phyloP scores from a whole-genome alignment of 2,113 vertebrate genomes.

The Dinomys branickii region DNA sequence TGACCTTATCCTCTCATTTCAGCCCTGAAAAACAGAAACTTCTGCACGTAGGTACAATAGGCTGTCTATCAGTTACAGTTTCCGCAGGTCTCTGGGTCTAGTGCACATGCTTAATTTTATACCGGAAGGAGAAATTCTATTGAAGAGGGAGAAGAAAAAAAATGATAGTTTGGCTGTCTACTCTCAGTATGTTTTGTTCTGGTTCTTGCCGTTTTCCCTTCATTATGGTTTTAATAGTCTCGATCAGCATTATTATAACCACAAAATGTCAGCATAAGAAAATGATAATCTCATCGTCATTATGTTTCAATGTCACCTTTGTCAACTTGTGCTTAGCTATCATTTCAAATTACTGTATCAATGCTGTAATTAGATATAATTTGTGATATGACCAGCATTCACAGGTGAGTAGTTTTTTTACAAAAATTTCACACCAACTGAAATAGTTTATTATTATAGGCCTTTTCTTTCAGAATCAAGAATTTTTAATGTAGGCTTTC shows the following conservation, averaged over 20 bases:
- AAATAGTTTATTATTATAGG: conserved; percentile 71
- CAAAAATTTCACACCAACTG: conserved; percentile 57
- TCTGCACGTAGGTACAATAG: conserved; percentile 51
- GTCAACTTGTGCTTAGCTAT: conserved; percentile 83
- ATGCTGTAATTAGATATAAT: conserved; percentile 80
- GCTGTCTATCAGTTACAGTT: conserved; percentile 25
- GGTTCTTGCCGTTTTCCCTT: conserved; percentile 78
- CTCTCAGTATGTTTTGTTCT: conserved; percentile 74
- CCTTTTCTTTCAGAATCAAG: conserved; percentile 65
- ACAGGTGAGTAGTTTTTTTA: conserved; percentile 76
- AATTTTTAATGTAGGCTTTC: conserved; percentile 42
- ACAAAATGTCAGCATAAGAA: conserved; percentile 87
- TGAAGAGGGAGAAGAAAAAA: conserved; percentile 58
- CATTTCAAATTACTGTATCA: conserved; percentile 80
- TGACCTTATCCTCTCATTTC: conserved; percentile 66
- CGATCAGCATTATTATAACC: conserved; percentile 84
- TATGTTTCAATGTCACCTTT: conserved; percentile 88
- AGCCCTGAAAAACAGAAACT: conserved; percentile 54
- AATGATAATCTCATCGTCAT: conserved; percentile 82
- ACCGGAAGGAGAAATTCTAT: conserved; percentile 38
- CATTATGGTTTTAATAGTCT: conserved; percentile 85
- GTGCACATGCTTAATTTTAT: conserved; percentile 57
- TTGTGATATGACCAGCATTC: conserved; percentile 82
- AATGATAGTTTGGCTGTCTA: conserved; percentile 62
- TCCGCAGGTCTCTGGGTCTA: conserved; percentile 54